Conservation (phyloP, 2,797 vertebrate species). For the Botia almorhae region DNA sequence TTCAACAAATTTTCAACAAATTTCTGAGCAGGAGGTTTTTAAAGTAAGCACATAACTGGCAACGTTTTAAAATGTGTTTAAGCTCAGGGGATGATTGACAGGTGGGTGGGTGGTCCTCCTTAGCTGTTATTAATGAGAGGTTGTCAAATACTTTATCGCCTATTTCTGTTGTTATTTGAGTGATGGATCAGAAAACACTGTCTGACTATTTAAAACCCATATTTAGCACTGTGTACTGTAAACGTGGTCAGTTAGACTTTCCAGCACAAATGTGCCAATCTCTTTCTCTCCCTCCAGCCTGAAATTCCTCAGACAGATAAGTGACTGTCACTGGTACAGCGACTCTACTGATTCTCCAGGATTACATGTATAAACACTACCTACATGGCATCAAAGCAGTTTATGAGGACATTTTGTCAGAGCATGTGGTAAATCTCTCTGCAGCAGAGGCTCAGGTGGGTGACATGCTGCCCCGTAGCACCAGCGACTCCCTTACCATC, state of each 20-base stretch:
- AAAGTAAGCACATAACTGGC: no score
- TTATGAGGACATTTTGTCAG: constrained; percentile 70
- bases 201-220: no score
- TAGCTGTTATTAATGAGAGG: no score
- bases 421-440: constrained; percentile 76
- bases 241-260: not conserved
- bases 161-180: no score
- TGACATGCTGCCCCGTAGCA: constrained; percentile 75
- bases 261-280: not conserved
- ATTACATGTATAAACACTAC: constrained; percentile 78
- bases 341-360: constrained; percentile 82
- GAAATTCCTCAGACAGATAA: constrained; percentile 65
- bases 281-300: constrained; percentile 29
- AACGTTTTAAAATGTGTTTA: no score
- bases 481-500: constrained; percentile 88
- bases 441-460: constrained; percentile 62
- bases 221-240: no score
- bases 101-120: no score
- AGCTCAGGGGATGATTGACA: no score
- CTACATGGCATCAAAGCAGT: constrained; percentile 82
- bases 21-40: no score
- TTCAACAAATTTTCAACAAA: no score
- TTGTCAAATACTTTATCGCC: no score
- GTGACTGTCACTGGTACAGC: constrained; percentile 79
- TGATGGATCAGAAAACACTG: no score